These are phyloP conservation scores for Elysia chlorotica DNA, from an alignment of 1,140 invertebrate genomes.

Conservation along the genomic window DNA sequence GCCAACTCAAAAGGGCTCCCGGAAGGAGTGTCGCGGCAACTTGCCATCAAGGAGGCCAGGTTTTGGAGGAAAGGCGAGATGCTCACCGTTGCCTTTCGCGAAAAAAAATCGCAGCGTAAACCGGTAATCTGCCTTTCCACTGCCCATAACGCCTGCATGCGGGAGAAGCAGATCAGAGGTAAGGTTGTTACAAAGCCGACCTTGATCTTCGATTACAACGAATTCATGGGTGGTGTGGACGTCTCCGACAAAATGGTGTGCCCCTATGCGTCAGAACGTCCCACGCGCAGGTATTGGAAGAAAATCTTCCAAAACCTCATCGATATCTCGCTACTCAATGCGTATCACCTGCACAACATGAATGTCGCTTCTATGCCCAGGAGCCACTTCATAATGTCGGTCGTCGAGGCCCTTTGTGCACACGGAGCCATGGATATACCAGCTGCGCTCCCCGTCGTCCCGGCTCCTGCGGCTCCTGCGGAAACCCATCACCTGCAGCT, in stretches of 20 bases:
- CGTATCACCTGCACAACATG: constrained; percentile 6
- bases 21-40: not conserved
- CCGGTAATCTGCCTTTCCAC: constrained; percentile 16
- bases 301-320: constrained; percentile 16
- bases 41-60: not conserved
- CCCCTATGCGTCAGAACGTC: not conserved
- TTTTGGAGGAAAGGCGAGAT: not conserved
- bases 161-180: not conserved
- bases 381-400: not conserved
- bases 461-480: not conserved
- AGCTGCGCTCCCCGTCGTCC: not conserved
- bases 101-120: constrained; percentile 11
- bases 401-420: constrained; percentile 12
- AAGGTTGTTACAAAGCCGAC: constrained; percentile 5
- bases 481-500: not conserved
- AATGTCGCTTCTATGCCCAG: not conserved
- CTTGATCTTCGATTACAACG: constrained; percentile 21
- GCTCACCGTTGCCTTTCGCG: constrained; percentile 7
- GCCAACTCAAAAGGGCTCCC: constrained; percentile 5
- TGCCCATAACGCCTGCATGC: not conserved
- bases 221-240: constrained; percentile 19
- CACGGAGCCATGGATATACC: not conserved
- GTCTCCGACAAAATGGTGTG: constrained; percentile 15
- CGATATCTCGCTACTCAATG: constrained; percentile 13
- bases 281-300: constrained; percentile 15